Evolutionary conservation across 2,888 invertebrate genomes (phyloP).

Genomic region (Cosmia trapezina): DNA sequence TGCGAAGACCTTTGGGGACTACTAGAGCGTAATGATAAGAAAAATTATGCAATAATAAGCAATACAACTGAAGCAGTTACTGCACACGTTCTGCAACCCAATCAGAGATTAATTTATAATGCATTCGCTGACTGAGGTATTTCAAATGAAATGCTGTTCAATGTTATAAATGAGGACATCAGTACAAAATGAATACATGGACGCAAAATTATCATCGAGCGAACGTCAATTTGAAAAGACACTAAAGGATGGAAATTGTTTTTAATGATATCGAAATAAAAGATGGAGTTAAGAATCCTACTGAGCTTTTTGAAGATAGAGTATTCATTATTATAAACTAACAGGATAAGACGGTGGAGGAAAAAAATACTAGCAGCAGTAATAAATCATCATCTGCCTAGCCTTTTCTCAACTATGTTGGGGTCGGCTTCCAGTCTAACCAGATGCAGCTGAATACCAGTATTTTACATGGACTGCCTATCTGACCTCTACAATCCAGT

Average conservation of each 20-base stretch:
- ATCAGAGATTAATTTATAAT: slow-evolving; percentile 38
- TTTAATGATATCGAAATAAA: background rate
- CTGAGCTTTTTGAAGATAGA: background rate
- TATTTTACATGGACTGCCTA: background rate
- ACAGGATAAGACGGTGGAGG: fast-evolving
- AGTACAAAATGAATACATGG: background rate
- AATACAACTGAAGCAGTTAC: slow-evolving; percentile 12
- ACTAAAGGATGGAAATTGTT: background rate
- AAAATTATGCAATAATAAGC: slow-evolving; percentile 21
- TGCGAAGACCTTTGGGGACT: background rate
- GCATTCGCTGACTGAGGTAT: slow-evolving; percentile 38
- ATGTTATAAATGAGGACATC: slow-evolving; percentile 20
- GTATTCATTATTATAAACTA: background rate
- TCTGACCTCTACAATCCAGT: background rate
- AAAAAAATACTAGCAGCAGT: background rate
- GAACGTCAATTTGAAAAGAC: slow-evolving; percentile 4
- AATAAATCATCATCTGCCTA: background rate
- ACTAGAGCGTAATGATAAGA: background rate
- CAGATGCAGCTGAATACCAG: background rate
- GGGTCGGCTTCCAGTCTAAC: background rate
- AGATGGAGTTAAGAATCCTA: background rate
- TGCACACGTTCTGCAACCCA: slow-evolving; percentile 32
- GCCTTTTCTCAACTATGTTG: background rate
- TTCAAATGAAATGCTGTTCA: slow-evolving; percentile 12
- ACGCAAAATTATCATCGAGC: background rate